These are phyloP conservation scores for Asteroscopus sphinx DNA, from an alignment of 2,888 invertebrate species.

Conservation along the genomic window DNA sequence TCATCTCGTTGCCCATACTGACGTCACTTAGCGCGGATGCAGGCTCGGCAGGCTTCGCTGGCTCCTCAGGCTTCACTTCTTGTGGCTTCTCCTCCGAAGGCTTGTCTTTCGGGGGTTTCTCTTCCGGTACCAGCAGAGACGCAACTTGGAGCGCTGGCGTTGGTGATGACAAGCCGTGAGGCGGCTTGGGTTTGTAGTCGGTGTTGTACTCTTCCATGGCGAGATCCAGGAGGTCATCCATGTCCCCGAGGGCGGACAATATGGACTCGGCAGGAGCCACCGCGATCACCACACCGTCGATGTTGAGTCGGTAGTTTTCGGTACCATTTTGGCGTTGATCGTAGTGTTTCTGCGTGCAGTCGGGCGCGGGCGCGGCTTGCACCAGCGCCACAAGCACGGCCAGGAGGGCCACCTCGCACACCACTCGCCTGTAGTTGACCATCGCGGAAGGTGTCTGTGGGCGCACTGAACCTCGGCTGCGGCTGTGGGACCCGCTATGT, in stretches of 20 bases:
- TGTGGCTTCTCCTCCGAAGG: slow-evolving; percentile 54
- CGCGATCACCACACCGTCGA: slow-evolving; percentile 92
- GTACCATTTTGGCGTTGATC: slow-evolving; percentile 95
- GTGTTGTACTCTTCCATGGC: slow-evolving; percentile 68
- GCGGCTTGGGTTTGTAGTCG: slow-evolving; percentile 61
- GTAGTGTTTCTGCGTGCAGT: slow-evolving; percentile 72
- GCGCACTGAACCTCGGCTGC: slow-evolving; percentile 76
- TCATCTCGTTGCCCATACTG: slow-evolving; percentile 65
- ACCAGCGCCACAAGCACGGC: slow-evolving; percentile 58
- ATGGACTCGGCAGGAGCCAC: slow-evolving; percentile 91
- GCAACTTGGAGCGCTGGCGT: slow-evolving; percentile 27
- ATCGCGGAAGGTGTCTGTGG: slow-evolving; percentile 76
- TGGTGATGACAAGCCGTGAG: slow-evolving; percentile 39
- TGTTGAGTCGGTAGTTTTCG: slow-evolving; percentile 92
- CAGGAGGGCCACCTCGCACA: slow-evolving; percentile 77
- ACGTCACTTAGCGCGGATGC: slow-evolving; percentile 72
- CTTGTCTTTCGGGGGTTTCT: slow-evolving; percentile 47
- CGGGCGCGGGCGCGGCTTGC: slow-evolving; percentile 70
- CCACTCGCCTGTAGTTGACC: slow-evolving; percentile 86
- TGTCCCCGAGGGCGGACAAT: slow-evolving; percentile 87
- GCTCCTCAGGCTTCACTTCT: slow-evolving; percentile 46
- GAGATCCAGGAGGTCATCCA: slow-evolving; percentile 81
- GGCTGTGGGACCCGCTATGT: slow-evolving; percentile 80
- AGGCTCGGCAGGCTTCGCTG: slow-evolving; percentile 56
- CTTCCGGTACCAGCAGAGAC: slow-evolving; percentile 38